phyloP scores from a whole-genome alignment of 2,113 vertebrate species.

The Rhea americana region DNA sequence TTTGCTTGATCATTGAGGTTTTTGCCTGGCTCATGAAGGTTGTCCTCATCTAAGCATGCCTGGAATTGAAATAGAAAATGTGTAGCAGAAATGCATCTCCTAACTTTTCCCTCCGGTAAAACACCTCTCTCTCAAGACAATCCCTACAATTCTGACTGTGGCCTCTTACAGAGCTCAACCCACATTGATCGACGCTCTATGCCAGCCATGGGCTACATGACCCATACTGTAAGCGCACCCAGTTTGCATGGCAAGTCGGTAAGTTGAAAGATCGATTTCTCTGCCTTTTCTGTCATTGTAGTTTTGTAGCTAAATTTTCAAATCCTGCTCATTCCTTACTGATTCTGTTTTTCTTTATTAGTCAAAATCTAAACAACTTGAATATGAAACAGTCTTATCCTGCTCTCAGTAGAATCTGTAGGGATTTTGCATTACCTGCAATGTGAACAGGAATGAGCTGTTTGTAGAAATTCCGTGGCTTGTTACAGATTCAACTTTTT shows the following conservation, averaged over 20 bases:
- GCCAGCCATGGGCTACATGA: conserved; percentile 97
- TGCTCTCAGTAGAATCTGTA: background rate
- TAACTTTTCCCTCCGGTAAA: background rate
- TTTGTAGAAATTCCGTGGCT: conserved; percentile 13
- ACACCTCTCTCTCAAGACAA: background rate
- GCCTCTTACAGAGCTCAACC: conserved; percentile 80
- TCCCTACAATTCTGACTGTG: background rate
- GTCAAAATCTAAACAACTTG: background rate
- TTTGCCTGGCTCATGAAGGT: background rate
- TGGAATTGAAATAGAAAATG: background rate
- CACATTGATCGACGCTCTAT: conserved; percentile 91
- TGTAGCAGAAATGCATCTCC: background rate
- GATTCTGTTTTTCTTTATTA: background rate
- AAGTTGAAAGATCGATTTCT: conserved; percentile 52
- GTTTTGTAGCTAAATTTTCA: background rate
- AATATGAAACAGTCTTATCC: background rate
- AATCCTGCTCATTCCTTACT: background rate
- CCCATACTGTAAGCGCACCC: conserved; percentile 96
- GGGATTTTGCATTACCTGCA: background rate
- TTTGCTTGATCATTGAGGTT: background rate
- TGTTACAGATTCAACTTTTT: conserved; percentile 14
- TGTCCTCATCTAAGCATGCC: background rate
- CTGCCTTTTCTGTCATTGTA: background rate
- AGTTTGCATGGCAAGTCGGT: conserved; percentile 98
- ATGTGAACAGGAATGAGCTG: background rate